Percentiles rank a stretch among this genome's conserved stretches.
phyloP scores from a whole-genome alignment of 2,797 vertebrate genomes.

The Iguana delicatissima region DNA sequence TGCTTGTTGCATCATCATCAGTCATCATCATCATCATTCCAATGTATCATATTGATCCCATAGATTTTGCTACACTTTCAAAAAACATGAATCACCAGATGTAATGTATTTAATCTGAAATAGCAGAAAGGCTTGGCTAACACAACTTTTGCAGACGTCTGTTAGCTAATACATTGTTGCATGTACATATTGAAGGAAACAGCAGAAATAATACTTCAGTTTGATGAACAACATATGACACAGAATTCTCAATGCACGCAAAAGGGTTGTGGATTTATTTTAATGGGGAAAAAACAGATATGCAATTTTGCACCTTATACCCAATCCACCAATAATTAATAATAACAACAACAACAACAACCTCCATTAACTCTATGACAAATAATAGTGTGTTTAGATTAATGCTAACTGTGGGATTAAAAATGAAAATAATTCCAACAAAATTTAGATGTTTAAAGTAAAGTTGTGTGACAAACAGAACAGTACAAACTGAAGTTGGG shows the following conservation, averaged over 20 bases:
- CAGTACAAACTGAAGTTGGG: constrained; percentile 13
- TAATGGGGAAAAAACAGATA: constrained; percentile 26
- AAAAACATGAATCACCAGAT: constrained; percentile 59
- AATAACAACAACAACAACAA: not conserved
- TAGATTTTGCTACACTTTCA: constrained; percentile 59
- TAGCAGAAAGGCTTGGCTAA: constrained; percentile 62
- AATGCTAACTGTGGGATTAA: constrained; percentile 34
- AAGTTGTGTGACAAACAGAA: constrained; percentile 23
- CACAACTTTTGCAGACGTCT: constrained; percentile 55
- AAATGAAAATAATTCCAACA: constrained; percentile 39
- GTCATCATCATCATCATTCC: not conserved
- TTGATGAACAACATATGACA: constrained; percentile 74
- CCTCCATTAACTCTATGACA: not conserved
- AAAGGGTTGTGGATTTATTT: constrained; percentile 48
- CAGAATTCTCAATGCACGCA: constrained; percentile 46
- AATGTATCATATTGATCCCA: constrained; percentile 46
- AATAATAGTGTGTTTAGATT: constrained; percentile 26
- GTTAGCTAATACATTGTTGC: constrained; percentile 61
- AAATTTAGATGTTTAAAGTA: constrained; percentile 19
- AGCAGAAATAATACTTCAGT: constrained; percentile 73
- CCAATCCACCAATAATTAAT: constrained; percentile 4
- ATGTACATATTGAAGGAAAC: constrained; percentile 60
- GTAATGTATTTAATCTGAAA: constrained; percentile 64
- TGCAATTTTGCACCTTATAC: constrained; percentile 37
- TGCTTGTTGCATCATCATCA: not conserved